phyloP scores from a whole-genome alignment of 1,140 invertebrate genomes.

The Camponotus pennsylvanicus region DNA sequence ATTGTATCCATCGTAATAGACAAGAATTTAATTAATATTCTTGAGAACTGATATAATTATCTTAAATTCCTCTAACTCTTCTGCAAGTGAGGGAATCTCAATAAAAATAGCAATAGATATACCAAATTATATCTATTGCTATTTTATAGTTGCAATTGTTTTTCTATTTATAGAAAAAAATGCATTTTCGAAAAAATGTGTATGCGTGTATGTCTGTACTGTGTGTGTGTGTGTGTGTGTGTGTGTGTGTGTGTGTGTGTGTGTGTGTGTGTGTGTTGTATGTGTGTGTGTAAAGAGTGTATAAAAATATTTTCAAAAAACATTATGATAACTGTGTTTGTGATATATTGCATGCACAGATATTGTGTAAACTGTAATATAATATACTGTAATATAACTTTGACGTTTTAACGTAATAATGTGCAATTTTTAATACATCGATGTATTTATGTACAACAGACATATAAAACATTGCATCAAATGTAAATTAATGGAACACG shows the following conservation, averaged over 20 bases:
- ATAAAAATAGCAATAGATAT: not conserved
- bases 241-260: not conserved
- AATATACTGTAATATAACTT: conserved; percentile 19
- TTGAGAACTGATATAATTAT: not conserved
- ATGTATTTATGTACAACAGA: not conserved
- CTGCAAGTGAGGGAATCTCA: not conserved
- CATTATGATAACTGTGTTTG: not conserved
- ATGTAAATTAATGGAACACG: not conserved
- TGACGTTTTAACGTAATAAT: not conserved
- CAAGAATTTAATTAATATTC: not conserved
- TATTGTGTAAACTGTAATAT: conserved; percentile 22
- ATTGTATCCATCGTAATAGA: not conserved
- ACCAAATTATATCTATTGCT: not conserved
- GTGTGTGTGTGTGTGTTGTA: too few relatives aligned
- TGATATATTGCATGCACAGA: not conserved
- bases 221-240: not conserved
- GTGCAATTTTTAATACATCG: conserved; percentile 21
- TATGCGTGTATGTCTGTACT: not conserved
- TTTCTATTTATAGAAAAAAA: not conserved
- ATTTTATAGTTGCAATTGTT: not conserved
- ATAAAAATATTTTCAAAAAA: conserved; percentile 17
- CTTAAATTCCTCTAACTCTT: not conserved
- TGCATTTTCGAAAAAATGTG: not conserved
- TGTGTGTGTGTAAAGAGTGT: not conserved
- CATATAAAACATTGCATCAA: not conserved